phyloP scores from a whole-genome alignment of 2,113 vertebrate genomes.

The Elanus axillaris region DNA sequence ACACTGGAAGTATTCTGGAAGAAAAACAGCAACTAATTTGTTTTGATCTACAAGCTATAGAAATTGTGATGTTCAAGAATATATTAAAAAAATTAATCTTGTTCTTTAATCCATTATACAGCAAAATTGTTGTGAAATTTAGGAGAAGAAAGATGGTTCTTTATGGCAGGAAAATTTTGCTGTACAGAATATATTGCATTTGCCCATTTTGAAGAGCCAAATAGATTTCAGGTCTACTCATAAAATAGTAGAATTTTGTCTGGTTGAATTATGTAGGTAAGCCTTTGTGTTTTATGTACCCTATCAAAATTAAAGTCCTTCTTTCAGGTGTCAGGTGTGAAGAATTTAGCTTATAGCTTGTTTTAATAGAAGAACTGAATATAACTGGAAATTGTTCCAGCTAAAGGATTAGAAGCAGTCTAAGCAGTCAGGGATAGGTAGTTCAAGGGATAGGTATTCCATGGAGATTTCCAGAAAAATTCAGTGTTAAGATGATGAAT shows the following conservation, averaged over 20 bases:
- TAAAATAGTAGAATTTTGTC: background rate
- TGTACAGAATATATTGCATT: background rate
- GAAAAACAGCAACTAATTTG: background rate
- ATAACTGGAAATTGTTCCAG: background rate
- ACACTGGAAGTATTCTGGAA: background rate
- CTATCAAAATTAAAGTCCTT: background rate
- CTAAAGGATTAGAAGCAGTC: background rate
- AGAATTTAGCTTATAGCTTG: background rate
- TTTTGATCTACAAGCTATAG: background rate
- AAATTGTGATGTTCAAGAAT: background rate
- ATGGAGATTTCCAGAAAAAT: background rate
- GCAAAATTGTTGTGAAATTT: background rate
- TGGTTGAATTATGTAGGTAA: background rate
- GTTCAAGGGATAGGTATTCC: background rate
- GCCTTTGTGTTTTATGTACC: background rate
- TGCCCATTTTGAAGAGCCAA: background rate
- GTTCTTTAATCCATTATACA: background rate
- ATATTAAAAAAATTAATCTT: background rate
- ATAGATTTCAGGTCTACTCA: background rate
- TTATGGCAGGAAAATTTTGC: background rate
- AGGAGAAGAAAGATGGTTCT: background rate
- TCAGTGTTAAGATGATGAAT: background rate
- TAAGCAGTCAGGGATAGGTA: background rate
- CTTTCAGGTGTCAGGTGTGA: background rate
- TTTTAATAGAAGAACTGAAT: background rate